These are phyloP conservation scores for Euzophera pinguis DNA, from an alignment of 2,888 invertebrate species.

Conservation along the genomic window DNA sequence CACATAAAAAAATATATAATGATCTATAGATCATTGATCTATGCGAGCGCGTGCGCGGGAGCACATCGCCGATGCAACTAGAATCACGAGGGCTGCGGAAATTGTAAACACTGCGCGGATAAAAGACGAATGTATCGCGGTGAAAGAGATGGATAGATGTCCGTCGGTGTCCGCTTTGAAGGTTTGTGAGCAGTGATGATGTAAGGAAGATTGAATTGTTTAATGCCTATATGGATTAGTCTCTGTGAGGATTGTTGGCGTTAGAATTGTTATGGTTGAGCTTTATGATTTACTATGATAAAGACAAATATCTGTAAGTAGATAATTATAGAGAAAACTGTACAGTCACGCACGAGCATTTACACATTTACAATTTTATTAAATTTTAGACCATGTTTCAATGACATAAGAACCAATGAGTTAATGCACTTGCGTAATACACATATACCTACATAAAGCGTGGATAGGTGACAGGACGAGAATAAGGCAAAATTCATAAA, in stretches of 20 bases:
- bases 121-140: conserved; percentile 32
- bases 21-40: conserved; percentile 30
- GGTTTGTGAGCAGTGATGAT: conserved; percentile 36
- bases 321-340: too few relatives aligned
- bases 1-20: conserved; percentile 20
- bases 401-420: too few relatives aligned
- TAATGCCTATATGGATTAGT: background rate
- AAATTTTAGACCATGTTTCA: too few relatives aligned
- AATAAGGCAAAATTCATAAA: background rate
- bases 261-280: background rate
- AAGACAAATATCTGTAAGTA: too few relatives aligned
- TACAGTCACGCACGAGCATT: too few relatives aligned
- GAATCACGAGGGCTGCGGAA: conserved; percentile 38
- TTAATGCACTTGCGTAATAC: too few relatives aligned
- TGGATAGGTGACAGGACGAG: too few relatives aligned
- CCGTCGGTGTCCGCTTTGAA: conserved; percentile 41
- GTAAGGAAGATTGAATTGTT: conserved; percentile 12
- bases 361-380: too few relatives aligned
- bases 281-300: too few relatives aligned
- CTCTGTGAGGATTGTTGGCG: conserved; percentile 1
- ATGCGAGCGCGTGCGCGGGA: conserved; percentile 40
- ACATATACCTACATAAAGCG: too few relatives aligned
- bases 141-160: conserved; percentile 39
- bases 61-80: conserved; percentile 41
- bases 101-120: conserved; percentile 56